Percentiles rank a stretch among this genome's conserved stretches.
Conservation (phyloP, 2,797 vertebrate genomes). For the Phoxinus dragarum region DNA sequence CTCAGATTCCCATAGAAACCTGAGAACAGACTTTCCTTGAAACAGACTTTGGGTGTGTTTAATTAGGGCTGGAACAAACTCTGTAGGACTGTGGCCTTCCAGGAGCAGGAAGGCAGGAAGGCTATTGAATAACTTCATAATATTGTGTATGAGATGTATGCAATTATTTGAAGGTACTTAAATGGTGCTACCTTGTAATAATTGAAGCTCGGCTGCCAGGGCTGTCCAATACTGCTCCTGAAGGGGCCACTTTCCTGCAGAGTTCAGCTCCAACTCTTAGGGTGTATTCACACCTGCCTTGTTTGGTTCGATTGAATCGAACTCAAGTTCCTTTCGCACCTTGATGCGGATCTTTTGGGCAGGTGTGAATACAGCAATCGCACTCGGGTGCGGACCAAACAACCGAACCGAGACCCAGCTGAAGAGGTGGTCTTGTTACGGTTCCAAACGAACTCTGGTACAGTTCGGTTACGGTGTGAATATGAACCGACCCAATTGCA, state of each 20-base stretch:
- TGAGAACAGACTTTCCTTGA: too few species aligned
- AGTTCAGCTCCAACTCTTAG: not conserved
- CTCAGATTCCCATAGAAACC: not conserved
- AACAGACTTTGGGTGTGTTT: not conserved
- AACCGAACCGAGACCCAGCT: too few species aligned
- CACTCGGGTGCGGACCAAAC: too few species aligned
- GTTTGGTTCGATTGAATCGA: too few species aligned
- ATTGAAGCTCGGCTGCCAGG: not conserved
- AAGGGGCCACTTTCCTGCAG: not conserved
- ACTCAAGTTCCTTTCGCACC: too few species aligned
- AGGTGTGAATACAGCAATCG: too few species aligned
- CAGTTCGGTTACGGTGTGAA: too few species aligned
- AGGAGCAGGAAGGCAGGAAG: not conserved
- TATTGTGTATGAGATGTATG: not conserved
- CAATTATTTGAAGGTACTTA: not conserved
- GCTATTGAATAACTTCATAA: not conserved
- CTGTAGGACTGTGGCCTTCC: not conserved
- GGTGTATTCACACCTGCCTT: too few species aligned
- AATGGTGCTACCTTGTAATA: not conserved
- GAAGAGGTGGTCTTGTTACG: too few species aligned
- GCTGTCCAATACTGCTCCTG: not conserved
- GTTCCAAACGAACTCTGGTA: too few species aligned
- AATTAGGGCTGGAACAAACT: not conserved
- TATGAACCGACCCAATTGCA: too few species aligned
- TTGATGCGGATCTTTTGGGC: too few species aligned